phyloP scores from a whole-genome alignment of 2,113 vertebrate species.

The Stigmatopora nigra region DNA sequence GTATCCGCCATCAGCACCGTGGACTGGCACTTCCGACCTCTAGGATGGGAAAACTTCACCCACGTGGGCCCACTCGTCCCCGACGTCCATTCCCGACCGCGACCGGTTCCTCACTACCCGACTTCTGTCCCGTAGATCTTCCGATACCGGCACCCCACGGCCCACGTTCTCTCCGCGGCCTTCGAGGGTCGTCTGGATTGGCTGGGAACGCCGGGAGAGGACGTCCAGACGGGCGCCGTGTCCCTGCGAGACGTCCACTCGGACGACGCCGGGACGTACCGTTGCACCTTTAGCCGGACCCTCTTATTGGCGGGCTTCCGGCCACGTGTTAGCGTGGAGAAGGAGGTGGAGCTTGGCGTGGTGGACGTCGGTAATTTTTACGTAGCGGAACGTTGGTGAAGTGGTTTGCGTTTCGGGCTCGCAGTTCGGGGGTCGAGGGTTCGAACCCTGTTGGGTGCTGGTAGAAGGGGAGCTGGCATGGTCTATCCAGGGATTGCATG shows the following conservation, averaged over 20 bases:
- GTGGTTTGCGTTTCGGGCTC: too few relatives aligned
- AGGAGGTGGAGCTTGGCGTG: conserved; percentile 76
- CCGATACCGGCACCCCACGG: conserved; percentile 64
- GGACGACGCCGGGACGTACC: conserved; percentile 76
- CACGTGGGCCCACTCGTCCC: conserved; percentile 56
- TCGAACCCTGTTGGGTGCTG: too few relatives aligned
- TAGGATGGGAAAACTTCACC: conserved; percentile 62
- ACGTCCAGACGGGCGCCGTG: conserved; percentile 76
- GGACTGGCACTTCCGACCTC: conserved; percentile 77
- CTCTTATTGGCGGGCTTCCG: conserved; percentile 57
- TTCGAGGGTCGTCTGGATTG: conserved; percentile 72
- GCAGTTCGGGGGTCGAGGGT: too few relatives aligned
- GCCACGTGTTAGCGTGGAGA: conserved; percentile 64
- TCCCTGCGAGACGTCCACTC: conserved; percentile 74
- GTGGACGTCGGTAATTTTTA: conserved; percentile 68
- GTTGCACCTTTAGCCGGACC: conserved; percentile 75
- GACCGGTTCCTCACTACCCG: too few relatives aligned
- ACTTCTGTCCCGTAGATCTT: conserved; percentile 68
- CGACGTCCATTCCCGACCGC: too few relatives aligned
- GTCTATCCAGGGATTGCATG: too few relatives aligned
- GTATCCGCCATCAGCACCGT: conserved; percentile 67
- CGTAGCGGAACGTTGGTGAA: too few relatives aligned
- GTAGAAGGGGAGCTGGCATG: too few relatives aligned
- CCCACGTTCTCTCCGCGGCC: conserved; percentile 59
- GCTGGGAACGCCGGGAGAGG: conserved; percentile 70